A percentile compares a stretch with the other conserved stretches of the same genome.
These are phyloP conservation scores for Blastobasis adustella DNA, from an alignment of 2,888 invertebrate species.

Conservation along the genomic window DNA sequence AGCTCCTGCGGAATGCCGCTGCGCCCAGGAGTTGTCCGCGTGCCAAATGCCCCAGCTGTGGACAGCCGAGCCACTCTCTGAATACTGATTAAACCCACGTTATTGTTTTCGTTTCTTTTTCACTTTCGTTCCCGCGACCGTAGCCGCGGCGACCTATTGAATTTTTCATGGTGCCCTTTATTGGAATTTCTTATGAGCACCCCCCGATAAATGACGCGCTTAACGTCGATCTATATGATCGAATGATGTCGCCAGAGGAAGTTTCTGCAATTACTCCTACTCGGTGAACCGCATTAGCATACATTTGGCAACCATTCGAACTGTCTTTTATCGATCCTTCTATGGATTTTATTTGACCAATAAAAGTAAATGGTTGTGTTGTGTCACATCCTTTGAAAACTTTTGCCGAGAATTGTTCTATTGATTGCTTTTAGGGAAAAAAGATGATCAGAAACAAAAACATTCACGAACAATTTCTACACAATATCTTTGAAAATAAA, in stretches of 20 bases:
- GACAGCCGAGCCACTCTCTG: constrained; percentile 50
- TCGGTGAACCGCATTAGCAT: constrained; percentile 50
- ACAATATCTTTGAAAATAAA: no score
- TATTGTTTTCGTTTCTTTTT: constrained; percentile 65
- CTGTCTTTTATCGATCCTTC: constrained; percentile 47
- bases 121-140: constrained; percentile 47
- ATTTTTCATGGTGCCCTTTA: constrained; percentile 62
- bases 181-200: constrained; percentile 50
- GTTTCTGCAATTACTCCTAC: constrained; percentile 55
- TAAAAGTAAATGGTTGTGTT: constrained; percentile 51
- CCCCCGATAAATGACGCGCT: constrained; percentile 34
- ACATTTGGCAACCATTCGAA: constrained; percentile 56
- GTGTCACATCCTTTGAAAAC: no score
- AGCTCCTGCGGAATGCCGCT: constrained; percentile 28
- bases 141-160: constrained; percentile 56
- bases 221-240: constrained; percentile 51
- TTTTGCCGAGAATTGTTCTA: no score
- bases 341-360: constrained; percentile 55
- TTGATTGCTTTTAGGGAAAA: no score
- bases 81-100: constrained; percentile 65
- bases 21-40: constrained; percentile 44
- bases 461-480: no score
- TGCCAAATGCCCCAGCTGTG: constrained; percentile 69
- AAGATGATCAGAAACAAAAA: no score
- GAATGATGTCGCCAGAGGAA: constrained; percentile 50